phyloP scores from a whole-genome alignment of 2,888 invertebrate genomes.

The Spodoptera picta region DNA sequence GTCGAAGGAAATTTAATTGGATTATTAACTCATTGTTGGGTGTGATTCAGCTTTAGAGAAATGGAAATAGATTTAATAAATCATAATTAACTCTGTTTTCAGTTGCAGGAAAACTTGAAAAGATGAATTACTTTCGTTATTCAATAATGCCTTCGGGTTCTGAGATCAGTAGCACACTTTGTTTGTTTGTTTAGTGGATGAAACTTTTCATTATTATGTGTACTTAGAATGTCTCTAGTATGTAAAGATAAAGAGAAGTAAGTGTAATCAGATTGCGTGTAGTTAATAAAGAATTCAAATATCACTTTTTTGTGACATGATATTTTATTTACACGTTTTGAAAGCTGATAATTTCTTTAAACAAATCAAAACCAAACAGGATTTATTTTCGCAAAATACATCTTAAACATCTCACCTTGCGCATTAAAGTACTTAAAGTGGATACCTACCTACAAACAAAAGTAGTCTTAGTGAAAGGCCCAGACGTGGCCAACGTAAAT shows the following conservation, averaged over 20 bases:
- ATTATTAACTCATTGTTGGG: conserved; percentile 83
- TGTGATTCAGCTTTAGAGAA: conserved; percentile 70
- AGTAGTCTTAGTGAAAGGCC: conserved; percentile 67
- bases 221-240: no score
- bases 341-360: conserved; percentile 6
- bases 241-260: no score
- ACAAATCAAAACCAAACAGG: conserved; percentile 30
- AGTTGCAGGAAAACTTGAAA: conserved; percentile 58
- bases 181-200: no score
- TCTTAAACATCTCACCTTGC: conserved; percentile 44
- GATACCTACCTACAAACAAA: conserved; percentile 56
- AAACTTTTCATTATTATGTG: no score
- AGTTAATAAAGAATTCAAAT: no score
- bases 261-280: no score
- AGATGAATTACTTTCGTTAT: conserved; percentile 56
- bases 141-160: conserved; percentile 35
- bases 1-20: conserved; percentile 86
- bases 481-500: conserved; percentile 78
- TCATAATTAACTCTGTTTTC: conserved; percentile 69
- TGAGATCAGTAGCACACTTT: no score
- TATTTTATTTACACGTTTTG: background rate
- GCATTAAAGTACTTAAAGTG: conserved; percentile 52
- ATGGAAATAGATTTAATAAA: conserved; percentile 71
- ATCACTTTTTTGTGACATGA: no score
- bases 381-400: conserved; percentile 35